Conservation (phyloP, 1,140 invertebrate species). For the Aradophagus sp. region DNA sequence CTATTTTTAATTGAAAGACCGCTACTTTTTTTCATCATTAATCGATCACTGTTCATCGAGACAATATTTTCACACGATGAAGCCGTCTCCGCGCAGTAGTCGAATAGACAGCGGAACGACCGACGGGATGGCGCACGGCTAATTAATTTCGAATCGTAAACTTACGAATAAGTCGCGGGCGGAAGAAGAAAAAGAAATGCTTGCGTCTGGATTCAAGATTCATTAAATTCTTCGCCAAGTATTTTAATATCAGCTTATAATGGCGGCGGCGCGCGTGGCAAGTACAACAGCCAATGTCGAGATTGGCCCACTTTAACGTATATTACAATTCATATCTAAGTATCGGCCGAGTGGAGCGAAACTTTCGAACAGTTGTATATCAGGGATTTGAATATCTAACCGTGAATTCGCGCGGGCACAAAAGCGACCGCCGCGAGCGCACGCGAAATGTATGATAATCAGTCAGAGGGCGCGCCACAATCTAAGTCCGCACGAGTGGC, state of each 20-base stretch:
- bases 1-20: no score
- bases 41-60: no score
- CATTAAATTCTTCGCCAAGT: constrained; percentile 1
- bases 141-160: no score
- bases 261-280: constrained; percentile 1
- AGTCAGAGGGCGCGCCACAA: constrained; percentile 4
- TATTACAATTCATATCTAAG: constrained; percentile 20
- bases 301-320: constrained; percentile 12
- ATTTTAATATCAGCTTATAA: constrained; percentile 6
- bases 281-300: constrained; percentile 3
- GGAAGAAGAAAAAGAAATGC: no score
- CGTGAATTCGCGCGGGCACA: constrained; percentile 18
- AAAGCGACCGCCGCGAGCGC: constrained; percentile 19
- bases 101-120: no score
- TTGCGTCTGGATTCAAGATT: no score
- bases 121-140: no score
- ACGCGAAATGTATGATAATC: constrained; percentile 24
- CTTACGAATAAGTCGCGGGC: no score
- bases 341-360: constrained; percentile 14
- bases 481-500: constrained; percentile 12
- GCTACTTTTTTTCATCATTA: no score
- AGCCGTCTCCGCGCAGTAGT: no score
- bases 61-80: no score
- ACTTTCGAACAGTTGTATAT: constrained; percentile 38
- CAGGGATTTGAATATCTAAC: constrained; percentile 40